Percentiles rank a stretch among this genome's conserved stretches.
Evolutionary conservation across 2,113 vertebrate species (phyloP).

Genomic region (Chamaetylas fuelleborni): DNA sequence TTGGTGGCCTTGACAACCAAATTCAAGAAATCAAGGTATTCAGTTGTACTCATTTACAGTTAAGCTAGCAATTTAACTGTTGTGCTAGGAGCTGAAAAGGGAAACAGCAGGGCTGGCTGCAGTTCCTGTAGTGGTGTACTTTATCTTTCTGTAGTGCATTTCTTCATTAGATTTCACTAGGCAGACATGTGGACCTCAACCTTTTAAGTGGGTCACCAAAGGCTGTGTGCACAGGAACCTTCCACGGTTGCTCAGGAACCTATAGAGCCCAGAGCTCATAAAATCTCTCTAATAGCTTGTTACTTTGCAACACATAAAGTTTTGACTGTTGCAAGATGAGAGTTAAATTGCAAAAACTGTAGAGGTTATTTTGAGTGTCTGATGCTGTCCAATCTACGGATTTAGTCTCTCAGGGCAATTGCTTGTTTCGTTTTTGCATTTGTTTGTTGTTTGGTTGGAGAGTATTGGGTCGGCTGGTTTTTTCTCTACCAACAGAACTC

Average conservation of each 20-base stretch:
- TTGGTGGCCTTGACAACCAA: constrained; percentile 94
- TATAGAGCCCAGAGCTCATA: neutral
- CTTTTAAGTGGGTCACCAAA: neutral
- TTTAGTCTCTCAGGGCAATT: neutral
- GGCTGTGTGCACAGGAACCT: neutral
- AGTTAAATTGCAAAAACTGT: neutral
- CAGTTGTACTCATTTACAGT: neutral
- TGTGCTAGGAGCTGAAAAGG: neutral
- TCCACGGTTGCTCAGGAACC: neutral
- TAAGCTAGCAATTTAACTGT: neutral
- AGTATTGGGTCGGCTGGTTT: neutral
- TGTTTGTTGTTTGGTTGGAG: neutral
- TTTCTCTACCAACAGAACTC: neutral
- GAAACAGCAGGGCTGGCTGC: neutral
- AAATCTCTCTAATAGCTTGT: neutral
- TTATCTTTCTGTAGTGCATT: neutral
- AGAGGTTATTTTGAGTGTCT: neutral
- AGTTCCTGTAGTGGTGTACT: neutral
- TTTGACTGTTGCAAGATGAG: neutral
- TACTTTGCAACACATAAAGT: neutral
- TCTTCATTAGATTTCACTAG: neutral
- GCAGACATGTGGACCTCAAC: rapidly evolving
- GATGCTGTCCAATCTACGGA: rapidly evolving
- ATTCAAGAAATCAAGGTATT: constrained; percentile 97
- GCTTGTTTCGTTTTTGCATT: neutral